phyloP scores from a whole-genome alignment of 2,888 invertebrate species.

The Mechanitis messenoides region DNA sequence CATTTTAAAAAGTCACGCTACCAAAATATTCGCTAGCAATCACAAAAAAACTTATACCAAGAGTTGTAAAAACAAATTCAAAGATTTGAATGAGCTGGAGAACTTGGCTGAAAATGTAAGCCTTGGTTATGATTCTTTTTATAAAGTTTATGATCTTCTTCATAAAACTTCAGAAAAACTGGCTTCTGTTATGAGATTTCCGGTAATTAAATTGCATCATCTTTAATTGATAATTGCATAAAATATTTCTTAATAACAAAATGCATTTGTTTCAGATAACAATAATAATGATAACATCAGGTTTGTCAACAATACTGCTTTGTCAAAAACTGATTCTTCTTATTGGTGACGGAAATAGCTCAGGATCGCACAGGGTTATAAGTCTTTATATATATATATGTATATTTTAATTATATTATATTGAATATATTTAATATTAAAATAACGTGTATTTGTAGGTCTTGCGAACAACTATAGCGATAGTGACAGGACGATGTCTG shows the following conservation, averaged over 20 bases:
- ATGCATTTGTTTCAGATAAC: conserved; percentile 42
- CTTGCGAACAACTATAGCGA: neutral
- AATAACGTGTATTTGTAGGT: too few species aligned
- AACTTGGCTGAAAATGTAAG: conserved; percentile 41
- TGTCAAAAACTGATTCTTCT: conserved; percentile 45
- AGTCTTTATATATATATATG: too few species aligned
- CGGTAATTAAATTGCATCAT: conserved; percentile 38
- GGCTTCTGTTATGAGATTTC: conserved; percentile 52
- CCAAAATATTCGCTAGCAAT: conserved; percentile 36
- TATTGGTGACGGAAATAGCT: conserved; percentile 34
- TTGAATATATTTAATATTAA: too few species aligned
- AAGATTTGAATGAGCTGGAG: conserved; percentile 36
- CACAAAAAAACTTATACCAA: neutral
- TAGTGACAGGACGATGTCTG: conserved; percentile 32
- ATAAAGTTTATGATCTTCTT: conserved; percentile 51
- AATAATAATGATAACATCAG: conserved; percentile 48
- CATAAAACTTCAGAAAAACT: conserved; percentile 53
- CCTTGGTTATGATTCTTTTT: conserved; percentile 47
- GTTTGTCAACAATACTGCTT: conserved; percentile 50
- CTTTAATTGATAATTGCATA: neutral
- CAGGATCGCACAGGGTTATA: conserved; percentile 5
- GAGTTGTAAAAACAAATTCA: neutral
- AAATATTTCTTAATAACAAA: too few species aligned
- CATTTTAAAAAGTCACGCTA: conserved; percentile 48
- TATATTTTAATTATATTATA: too few species aligned